Evolutionary conservation across 2,888 invertebrate genomes (phyloP).

Genomic region (Drosophila planitibia): DNA sequence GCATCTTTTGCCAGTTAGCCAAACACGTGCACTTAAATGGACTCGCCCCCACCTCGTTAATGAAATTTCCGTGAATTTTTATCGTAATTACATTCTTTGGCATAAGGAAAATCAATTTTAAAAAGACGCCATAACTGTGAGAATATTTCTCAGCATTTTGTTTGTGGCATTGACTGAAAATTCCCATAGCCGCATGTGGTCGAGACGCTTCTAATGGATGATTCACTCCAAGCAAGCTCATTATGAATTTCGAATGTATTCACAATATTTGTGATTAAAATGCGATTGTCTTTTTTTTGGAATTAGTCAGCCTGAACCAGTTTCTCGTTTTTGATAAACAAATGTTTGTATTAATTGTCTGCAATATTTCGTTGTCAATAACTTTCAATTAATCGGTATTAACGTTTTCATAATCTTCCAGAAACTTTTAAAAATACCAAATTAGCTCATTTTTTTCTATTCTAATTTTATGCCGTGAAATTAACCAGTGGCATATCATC

Average conservation of each 20-base stretch:
- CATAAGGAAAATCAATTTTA: not conserved
- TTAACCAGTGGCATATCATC: not conserved
- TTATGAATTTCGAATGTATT: not conserved
- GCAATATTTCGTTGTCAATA: not conserved
- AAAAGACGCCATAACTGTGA: not conserved
- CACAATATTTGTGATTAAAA: constrained; percentile 1
- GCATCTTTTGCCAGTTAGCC: constrained; percentile 17
- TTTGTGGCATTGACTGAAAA: constrained; percentile 10
- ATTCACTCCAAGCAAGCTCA: constrained; percentile 14
- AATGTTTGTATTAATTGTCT: not conserved
- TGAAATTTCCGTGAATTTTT: constrained; percentile 12
- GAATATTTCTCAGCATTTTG: constrained; percentile 6
- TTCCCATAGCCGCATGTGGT: not conserved
- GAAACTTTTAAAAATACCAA: not conserved
- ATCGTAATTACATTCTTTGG: not conserved
- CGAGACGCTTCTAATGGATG: constrained; percentile 1
- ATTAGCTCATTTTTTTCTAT: not conserved
- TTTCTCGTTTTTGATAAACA: not conserved
- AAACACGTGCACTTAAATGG: constrained; percentile 1
- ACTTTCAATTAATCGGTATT: not conserved
- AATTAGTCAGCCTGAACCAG: constrained; percentile 6
- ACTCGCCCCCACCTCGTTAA: constrained; percentile 19
- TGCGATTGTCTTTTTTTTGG: not conserved
- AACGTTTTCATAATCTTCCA: not conserved
- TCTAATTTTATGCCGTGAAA: no score